These are phyloP conservation scores for Daphoenositta chrysoptera DNA, from an alignment of 2,113 vertebrate genomes.

Conservation along the genomic window DNA sequence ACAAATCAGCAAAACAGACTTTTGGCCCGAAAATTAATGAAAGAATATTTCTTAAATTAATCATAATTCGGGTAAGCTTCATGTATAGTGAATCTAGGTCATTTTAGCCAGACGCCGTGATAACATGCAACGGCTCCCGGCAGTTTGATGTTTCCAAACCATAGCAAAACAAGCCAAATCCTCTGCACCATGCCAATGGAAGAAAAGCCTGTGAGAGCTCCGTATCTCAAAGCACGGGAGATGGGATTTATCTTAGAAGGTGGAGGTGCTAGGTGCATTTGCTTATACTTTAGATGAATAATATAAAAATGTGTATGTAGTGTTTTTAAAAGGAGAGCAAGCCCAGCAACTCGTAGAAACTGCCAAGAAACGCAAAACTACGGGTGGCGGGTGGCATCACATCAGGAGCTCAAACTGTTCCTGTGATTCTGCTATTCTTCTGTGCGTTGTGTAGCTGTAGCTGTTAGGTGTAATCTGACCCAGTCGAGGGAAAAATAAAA, in stretches of 20 bases:
- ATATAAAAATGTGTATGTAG: not conserved
- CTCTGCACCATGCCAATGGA: not conserved
- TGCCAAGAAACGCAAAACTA: not conserved
- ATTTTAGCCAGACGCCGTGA: not conserved
- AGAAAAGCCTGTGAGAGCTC: not conserved
- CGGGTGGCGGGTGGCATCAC: fast-evolving
- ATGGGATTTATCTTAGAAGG: not conserved
- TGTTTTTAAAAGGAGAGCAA: not conserved
- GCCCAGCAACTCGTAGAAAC: not conserved
- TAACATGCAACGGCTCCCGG: not conserved
- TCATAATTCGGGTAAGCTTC: not conserved
- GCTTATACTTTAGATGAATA: not conserved
- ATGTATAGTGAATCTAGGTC: not conserved
- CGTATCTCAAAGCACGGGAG: not conserved
- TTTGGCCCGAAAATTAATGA: not conserved
- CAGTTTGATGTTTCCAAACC: not conserved
- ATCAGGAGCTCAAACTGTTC: not conserved
- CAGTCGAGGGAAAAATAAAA: not conserved
- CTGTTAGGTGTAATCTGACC: not conserved
- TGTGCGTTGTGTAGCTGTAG: not conserved
- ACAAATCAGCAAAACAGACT: not conserved
- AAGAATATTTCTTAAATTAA: not conserved
- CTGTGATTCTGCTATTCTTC: not conserved
- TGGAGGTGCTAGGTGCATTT: not conserved
- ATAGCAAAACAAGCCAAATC: not conserved